These are phyloP conservation scores for Channallabes apus DNA, from an alignment of 2,797 vertebrate genomes.

Conservation along the genomic window DNA sequence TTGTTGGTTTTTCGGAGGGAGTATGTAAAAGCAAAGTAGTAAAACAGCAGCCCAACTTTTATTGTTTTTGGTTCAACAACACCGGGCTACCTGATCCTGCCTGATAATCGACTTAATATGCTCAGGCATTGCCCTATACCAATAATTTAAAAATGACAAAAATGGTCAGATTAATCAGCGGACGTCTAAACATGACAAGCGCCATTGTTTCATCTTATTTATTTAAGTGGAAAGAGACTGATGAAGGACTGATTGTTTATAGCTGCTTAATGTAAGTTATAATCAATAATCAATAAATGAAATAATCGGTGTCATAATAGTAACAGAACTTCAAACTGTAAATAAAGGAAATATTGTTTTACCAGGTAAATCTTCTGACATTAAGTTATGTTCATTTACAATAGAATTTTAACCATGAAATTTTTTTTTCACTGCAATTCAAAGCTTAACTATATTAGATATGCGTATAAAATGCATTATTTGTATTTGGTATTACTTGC, in stretches of 20 bases:
- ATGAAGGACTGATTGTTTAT: background rate
- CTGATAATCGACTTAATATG: no score
- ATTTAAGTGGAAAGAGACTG: background rate
- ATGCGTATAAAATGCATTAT: slow-evolving; percentile 54
- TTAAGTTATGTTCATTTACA: background rate
- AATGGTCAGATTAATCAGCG: no score
- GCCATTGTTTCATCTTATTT: background rate
- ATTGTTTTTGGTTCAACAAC: no score
- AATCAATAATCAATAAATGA: no score
- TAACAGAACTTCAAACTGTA: no score
- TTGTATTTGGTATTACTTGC: slow-evolving; percentile 60
- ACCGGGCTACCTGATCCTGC: no score
- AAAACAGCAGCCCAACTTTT: no score
- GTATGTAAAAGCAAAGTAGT: no score
- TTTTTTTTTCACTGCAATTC: slow-evolving; percentile 41
- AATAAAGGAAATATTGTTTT: background rate
- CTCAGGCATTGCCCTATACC: no score
- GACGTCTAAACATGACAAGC: background rate
- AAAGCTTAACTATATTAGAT: slow-evolving; percentile 20
- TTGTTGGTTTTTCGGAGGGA: no score
- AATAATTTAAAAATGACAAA: no score
- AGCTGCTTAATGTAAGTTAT: background rate
- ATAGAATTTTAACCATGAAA: background rate
- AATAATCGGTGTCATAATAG: no score
- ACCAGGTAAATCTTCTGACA: background rate